Evolutionary conservation across 2,797 vertebrate genomes (phyloP).

Genomic region (Margarornis squamiger): DNA sequence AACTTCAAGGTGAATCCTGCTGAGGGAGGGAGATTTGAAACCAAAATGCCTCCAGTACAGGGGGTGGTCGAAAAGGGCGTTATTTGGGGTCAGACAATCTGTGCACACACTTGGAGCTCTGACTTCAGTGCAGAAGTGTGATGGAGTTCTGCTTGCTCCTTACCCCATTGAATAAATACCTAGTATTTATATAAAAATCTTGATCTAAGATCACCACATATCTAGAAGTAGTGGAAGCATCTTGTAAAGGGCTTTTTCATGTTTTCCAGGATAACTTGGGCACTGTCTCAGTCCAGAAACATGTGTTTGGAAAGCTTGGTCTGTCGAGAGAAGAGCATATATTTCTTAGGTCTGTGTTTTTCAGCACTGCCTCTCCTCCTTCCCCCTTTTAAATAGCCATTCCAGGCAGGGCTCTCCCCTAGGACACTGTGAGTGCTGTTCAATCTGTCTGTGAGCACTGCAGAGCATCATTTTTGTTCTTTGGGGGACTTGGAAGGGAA

Average conservation of each 20-base stretch:
- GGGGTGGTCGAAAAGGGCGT: background rate
- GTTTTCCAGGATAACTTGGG: background rate
- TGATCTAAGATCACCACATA: background rate
- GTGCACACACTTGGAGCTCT: background rate
- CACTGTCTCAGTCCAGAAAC: background rate
- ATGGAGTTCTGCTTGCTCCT: background rate
- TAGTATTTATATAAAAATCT: background rate
- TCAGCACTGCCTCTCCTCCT: background rate
- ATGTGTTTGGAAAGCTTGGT: background rate
- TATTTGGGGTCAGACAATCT: background rate
- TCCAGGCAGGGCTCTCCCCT: background rate
- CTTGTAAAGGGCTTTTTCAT: background rate
- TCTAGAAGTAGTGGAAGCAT: background rate
- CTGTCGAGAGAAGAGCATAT: background rate
- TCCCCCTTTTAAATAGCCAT: background rate
- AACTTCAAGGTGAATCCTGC: background rate
- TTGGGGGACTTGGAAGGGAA: background rate
- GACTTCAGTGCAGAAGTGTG: background rate
- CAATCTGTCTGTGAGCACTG: background rate
- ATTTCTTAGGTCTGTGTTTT: background rate
- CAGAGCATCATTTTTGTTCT: background rate
- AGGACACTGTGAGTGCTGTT: background rate
- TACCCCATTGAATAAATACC: background rate
- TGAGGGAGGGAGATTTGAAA: background rate
- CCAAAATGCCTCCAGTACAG: background rate